Base-by-base conservation (phyloP, 1,140 invertebrate genomes). In the Hycleus cichorii region DNA sequence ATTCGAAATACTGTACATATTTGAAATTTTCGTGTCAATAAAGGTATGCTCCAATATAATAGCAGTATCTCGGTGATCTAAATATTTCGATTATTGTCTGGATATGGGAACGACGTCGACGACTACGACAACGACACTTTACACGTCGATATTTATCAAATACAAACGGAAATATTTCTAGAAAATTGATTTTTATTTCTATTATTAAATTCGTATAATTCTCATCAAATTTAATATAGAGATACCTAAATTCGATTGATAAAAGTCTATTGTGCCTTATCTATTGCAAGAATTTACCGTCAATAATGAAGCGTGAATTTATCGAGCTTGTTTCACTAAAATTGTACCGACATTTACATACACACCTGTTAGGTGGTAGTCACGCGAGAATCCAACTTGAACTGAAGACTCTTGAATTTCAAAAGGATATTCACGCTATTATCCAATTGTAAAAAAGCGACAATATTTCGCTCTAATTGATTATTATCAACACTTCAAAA, bases 1-100 rank as follows among this genome's bases (percentile, higher is more conserved):
- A 59, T 59, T 55, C 55, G 58, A 59, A 54, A 59, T 59, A 47
- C 58, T 59, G 47, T 49, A 32, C 51, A 52, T 59, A 49, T 55
- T 59, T 55, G 47, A 55, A 55, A 59, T 59, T 49, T 59, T 50
- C 12, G 51, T 42, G 47, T 52, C 51, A 43, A 26, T 39, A 32
- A 39, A 49, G 58, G 58, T 55, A 59, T 59, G 58, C 47, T 44
- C 39, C 32, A 32, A 32, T 32, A 32, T 32, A 32, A 32, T 32
- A 32, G 32, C 7, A 5, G 32, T 32, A 32, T 32, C 32, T 32
- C 4, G 32, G 7, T 32, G 32, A 46, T 53, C 51, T 25, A 45
- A 53, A 46, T 46, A 53, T 45, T 53, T 32, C 26, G 42, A 53
- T 53, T 45, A 46, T 53, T 53, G 42, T 53, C 51, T 45, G 12